Evolutionary conservation across 1,140 invertebrate genomes (phyloP).

Genomic region (Globodera rostochiensis): DNA sequence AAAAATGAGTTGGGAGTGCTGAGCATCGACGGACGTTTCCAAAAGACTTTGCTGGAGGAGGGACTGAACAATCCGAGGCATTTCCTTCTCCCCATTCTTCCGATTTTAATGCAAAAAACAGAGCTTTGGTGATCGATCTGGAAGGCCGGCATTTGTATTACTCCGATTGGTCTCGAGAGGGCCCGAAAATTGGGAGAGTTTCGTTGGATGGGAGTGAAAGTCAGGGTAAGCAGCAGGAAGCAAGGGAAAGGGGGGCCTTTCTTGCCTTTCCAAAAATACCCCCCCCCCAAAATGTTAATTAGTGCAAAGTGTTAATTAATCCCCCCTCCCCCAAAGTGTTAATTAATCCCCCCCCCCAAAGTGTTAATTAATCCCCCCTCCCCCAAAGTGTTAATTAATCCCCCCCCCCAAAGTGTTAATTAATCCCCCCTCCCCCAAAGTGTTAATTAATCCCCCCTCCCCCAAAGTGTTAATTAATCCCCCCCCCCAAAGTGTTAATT

Average conservation of each 20-base stretch:
- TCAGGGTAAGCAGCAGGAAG: constrained; percentile 24
- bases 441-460: too few species aligned
- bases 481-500: too few species aligned
- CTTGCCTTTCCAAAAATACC: too few species aligned
- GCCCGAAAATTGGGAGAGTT: constrained; percentile 87
- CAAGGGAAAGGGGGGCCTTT: background rate
- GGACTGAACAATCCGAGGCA: constrained; percentile 79
- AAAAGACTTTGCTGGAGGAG: constrained; percentile 77
- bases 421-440: too few species aligned
- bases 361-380: too few species aligned
- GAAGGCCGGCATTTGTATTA: constrained; percentile 79
- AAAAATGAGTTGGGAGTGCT: constrained; percentile 87
- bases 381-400: too few species aligned
- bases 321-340: too few species aligned
- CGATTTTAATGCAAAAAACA: background rate
- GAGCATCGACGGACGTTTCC: constrained; percentile 75
- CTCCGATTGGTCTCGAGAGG: constrained; percentile 91
- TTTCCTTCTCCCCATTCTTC: background rate
- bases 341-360: too few species aligned
- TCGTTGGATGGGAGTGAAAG: constrained; percentile 87
- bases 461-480: too few species aligned
- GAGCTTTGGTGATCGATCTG: constrained; percentile 91
- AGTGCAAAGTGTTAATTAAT: too few species aligned
- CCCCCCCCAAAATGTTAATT: too few species aligned
- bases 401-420: too few species aligned